Evolutionary conservation across 2,888 invertebrate genomes (phyloP).

Genomic region (Allacma fusca): DNA sequence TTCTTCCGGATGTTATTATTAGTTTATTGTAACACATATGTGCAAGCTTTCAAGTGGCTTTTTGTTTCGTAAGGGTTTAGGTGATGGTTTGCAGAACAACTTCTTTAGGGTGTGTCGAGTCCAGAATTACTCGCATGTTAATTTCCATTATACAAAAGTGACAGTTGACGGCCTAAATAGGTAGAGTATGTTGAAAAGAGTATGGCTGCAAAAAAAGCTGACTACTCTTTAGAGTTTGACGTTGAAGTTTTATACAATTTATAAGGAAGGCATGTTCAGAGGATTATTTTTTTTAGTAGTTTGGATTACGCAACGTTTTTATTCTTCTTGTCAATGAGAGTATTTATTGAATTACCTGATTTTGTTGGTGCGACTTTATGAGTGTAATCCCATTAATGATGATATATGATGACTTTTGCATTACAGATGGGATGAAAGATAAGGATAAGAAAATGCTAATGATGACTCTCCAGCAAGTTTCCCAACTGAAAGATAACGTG

Average conservation of each 20-base stretch:
- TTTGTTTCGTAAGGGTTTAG: background rate
- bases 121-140: background rate
- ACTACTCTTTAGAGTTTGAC: too few relatives aligned
- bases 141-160: background rate
- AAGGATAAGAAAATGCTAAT: conserved; percentile 80
- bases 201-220: background rate
- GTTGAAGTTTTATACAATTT: too few relatives aligned
- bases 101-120: conserved; percentile 6
- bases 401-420: conserved; percentile 39
- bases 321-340: too few relatives aligned
- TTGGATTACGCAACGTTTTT: too few relatives aligned
- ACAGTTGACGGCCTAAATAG: conserved; percentile 1
- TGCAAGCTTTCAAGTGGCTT: background rate
- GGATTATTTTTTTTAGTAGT: too few relatives aligned
- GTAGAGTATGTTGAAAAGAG: background rate
- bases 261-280: too few relatives aligned
- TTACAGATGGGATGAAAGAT: conserved; percentile 86
- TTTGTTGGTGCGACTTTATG: background rate
- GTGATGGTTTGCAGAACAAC: background rate
- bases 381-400: background rate
- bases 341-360: too few relatives aligned
- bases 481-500: conserved; percentile 84
- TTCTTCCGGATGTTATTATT: background rate
- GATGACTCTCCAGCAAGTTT: conserved; percentile 81
- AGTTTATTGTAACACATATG: too few relatives aligned